Evolutionary conservation across 2,113 vertebrate species (phyloP).

Genomic region (Leptobrachium ailaonicum): DNA sequence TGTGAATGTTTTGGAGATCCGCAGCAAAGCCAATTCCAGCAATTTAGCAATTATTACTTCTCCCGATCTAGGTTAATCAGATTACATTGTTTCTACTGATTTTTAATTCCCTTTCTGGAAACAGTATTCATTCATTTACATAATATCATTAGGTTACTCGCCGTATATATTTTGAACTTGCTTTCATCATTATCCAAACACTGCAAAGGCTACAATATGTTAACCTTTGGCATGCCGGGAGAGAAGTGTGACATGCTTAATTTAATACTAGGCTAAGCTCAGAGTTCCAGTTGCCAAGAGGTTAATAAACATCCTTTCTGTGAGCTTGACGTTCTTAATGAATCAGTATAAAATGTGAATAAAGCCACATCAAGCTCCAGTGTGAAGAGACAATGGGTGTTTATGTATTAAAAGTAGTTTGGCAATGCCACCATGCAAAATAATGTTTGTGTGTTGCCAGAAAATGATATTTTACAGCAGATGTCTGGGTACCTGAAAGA

Average conservation of each 20-base stretch:
- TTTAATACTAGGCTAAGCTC: no score
- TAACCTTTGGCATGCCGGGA: background rate
- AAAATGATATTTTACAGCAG: constrained; percentile 18
- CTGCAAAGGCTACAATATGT: background rate
- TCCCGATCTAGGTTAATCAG: background rate
- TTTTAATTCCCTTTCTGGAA: background rate
- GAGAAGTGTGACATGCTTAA: background rate
- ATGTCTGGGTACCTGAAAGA: constrained; percentile 39
- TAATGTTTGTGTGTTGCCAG: constrained; percentile 19
- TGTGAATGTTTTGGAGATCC: no score
- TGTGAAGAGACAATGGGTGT: background rate
- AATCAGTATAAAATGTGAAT: constrained; percentile 17
- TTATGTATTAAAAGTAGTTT: background rate
- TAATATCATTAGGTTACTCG: background rate
- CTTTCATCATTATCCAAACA: background rate
- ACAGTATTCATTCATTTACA: background rate
- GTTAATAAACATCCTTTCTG: no score
- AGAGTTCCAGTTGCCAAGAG: no score
- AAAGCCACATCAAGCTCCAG: constrained; percentile 8
- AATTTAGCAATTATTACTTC: no score
- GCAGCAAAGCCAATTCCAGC: no score
- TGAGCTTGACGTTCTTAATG: background rate
- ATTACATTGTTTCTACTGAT: background rate
- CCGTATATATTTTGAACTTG: background rate
- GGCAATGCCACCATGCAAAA: constrained; percentile 15